A percentile compares a stretch with the other conserved stretches of the same genome.
These are phyloP conservation scores for Zaprionus kolodkinae DNA, from an alignment of 1,140 invertebrate genomes.

Conservation along the genomic window DNA sequence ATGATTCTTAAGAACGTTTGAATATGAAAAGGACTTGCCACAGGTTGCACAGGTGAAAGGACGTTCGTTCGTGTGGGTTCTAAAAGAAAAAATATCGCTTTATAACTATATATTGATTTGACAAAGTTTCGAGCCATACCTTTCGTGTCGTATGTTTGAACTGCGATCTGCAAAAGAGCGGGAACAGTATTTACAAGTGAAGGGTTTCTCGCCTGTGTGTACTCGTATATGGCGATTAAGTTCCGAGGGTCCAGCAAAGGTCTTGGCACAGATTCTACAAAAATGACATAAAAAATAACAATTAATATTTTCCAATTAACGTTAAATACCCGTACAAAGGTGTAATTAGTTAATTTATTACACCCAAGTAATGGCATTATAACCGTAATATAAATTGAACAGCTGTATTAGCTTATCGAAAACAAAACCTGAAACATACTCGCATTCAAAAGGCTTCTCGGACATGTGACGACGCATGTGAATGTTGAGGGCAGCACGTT, in stretches of 20 bases:
- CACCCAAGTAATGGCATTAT: not conserved
- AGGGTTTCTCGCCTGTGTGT: conserved; percentile 85
- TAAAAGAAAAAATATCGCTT: conserved; percentile 23
- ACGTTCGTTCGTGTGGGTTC: conserved; percentile 90
- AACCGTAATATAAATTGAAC: not conserved
- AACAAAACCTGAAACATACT: conserved; percentile 50
- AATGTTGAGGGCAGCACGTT: conserved; percentile 73
- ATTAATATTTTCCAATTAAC: not conserved
- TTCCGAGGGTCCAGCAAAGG: conserved; percentile 76
- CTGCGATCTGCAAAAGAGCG: conserved; percentile 89
- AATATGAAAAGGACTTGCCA: conserved; percentile 89
- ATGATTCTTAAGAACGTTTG: conserved; percentile 87
- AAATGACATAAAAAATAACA: not conserved
- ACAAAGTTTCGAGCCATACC: conserved; percentile 59
- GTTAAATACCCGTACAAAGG: not conserved
- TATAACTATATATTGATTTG: conserved; percentile 15
- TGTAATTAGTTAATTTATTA: not conserved
- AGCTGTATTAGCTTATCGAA: not conserved
- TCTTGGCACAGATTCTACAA: conserved; percentile 73
- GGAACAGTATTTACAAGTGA: conserved; percentile 89
- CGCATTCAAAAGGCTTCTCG: conserved; percentile 81
- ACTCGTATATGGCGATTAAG: conserved; percentile 76
- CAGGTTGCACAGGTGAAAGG: conserved; percentile 89
- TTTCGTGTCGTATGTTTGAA: conserved; percentile 86
- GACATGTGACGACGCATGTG: conserved; percentile 79